Conservation (phyloP, 2,113 vertebrate genomes). For the Xenopus tropicalis region DNA sequence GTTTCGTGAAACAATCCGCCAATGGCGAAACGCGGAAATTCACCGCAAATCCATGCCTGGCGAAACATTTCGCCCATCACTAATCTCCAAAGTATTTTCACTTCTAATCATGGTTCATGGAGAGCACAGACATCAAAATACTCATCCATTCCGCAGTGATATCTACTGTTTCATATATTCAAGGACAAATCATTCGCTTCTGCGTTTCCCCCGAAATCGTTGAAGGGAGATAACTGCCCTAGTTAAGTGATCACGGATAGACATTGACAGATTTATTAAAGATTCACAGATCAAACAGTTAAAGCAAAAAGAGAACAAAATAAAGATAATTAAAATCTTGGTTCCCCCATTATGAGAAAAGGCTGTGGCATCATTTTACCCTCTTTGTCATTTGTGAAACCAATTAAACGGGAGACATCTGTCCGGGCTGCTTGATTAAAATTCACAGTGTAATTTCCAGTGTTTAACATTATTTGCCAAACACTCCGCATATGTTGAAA, state of each 20-base stretch:
- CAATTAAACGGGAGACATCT: slow-evolving; percentile 41
- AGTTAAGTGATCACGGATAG: slow-evolving; percentile 21
- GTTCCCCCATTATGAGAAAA: slow-evolving; percentile 33
- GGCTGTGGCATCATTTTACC: slow-evolving; percentile 32
- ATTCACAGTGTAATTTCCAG: slow-evolving; percentile 31
- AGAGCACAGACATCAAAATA: too few species aligned
- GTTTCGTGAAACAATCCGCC: too few species aligned
- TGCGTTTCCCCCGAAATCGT: slow-evolving; percentile 5
- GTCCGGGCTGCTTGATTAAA: slow-evolving; percentile 35
- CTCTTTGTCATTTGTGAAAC: slow-evolving; percentile 41
- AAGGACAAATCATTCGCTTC: slow-evolving; percentile 36
- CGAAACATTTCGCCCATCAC: too few species aligned
- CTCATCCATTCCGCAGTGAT: too few species aligned
- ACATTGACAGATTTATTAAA: slow-evolving; percentile 22
- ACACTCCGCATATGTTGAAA: slow-evolving; percentile 32
- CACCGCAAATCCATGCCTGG: too few species aligned
- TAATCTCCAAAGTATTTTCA: too few species aligned
- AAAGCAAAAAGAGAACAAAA: slow-evolving; percentile 26
- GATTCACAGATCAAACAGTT: neutral
- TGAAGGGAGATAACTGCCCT: slow-evolving; percentile 13
- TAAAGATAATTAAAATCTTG: slow-evolving; percentile 39
- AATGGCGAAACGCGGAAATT: too few species aligned
- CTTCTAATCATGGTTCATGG: too few species aligned
- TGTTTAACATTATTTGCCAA: slow-evolving; percentile 41
- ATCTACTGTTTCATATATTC: slow-evolving; percentile 9